Percentiles rank a stretch among this genome's conserved stretches.
Evolutionary conservation across 2,888 invertebrate species (phyloP).

Genomic region (Horisme vitalbata): DNA sequence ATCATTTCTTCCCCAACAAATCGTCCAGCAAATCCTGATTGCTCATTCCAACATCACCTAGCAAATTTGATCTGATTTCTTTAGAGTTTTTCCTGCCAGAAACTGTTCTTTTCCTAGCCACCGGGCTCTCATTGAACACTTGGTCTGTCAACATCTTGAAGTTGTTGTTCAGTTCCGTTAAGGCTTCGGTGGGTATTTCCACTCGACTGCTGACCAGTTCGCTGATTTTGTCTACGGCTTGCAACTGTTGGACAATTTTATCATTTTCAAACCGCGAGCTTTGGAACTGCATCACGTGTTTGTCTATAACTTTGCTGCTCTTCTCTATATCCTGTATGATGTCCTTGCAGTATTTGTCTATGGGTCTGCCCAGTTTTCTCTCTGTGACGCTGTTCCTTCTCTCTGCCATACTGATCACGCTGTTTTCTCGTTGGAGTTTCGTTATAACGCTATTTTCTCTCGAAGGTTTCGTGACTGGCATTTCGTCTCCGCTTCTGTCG

Average conservation of each 20-base stretch:
- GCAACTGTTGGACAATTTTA: conserved; percentile 72
- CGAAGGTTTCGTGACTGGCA: conserved; percentile 39
- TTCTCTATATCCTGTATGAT: conserved; percentile 73
- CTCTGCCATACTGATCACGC: conserved; percentile 17
- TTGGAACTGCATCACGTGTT: conserved; percentile 75
- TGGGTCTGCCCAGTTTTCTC: conserved; percentile 55
- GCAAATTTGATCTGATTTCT: conserved; percentile 50
- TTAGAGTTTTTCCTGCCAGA: conserved; percentile 53
- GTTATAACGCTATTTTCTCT: conserved; percentile 33
- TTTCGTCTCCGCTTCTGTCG: conserved; percentile 45
- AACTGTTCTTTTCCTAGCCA: conserved; percentile 59
- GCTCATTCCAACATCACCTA: conserved; percentile 65
- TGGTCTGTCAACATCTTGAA: conserved; percentile 68
- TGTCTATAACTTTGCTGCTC: conserved; percentile 74
- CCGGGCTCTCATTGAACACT: conserved; percentile 49
- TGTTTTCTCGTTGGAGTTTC: conserved; percentile 42
- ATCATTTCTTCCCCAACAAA: conserved; percentile 74
- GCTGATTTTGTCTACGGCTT: conserved; percentile 78
- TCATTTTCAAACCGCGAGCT: conserved; percentile 72
- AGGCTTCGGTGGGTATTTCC: conserved; percentile 58
- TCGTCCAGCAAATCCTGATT: conserved; percentile 73
- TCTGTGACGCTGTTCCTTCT: conserved; percentile 49
- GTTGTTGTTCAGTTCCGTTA: conserved; percentile 69
- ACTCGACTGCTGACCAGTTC: conserved; percentile 63
- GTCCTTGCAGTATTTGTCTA: conserved; percentile 72